These are phyloP conservation scores for Cottoperca gobio DNA, from an alignment of 2,797 vertebrate genomes.

Conservation along the genomic window DNA sequence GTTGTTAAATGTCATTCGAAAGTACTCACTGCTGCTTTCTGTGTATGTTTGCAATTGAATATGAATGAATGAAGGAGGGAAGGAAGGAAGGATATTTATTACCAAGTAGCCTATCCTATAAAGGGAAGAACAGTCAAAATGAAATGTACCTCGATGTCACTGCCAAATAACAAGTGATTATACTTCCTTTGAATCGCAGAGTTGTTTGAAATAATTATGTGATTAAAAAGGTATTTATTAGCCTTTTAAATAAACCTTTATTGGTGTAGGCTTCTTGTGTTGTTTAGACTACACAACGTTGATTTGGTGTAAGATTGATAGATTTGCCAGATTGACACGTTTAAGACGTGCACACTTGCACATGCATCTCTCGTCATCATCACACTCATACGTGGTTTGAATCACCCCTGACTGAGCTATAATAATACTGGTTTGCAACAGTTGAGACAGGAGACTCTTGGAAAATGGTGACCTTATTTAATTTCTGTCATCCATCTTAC, in stretches of 20 bases:
- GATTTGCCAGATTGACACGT: conserved; percentile 48
- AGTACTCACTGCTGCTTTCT: conserved; percentile 26
- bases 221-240: conserved; percentile 16
- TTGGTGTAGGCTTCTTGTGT: conserved; percentile 4
- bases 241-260: neutral
- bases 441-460: conserved; percentile 39
- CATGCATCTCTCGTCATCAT: conserved; percentile 8
- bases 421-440: conserved; percentile 40
- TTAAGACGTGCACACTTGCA: conserved; percentile 22
- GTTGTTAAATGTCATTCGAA: conserved; percentile 34
- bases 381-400: conserved; percentile 16
- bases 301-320: conserved; percentile 35
- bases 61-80: conserved; percentile 22
- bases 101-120: conserved; percentile 52
- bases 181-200: conserved; percentile 27
- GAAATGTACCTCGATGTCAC: conserved; percentile 35
- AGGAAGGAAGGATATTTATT: conserved; percentile 50
- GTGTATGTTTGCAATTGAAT: conserved; percentile 49
- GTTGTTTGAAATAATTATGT: conserved; percentile 31
- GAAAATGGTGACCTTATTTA: conserved; percentile 61
- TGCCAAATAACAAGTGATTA: conserved; percentile 35
- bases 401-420: conserved; percentile 36
- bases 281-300: conserved; percentile 33
- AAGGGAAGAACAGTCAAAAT: conserved; percentile 37
- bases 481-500: conserved; percentile 60